phyloP scores from a whole-genome alignment of 2,888 invertebrate genomes.

The Apamea sordens region DNA sequence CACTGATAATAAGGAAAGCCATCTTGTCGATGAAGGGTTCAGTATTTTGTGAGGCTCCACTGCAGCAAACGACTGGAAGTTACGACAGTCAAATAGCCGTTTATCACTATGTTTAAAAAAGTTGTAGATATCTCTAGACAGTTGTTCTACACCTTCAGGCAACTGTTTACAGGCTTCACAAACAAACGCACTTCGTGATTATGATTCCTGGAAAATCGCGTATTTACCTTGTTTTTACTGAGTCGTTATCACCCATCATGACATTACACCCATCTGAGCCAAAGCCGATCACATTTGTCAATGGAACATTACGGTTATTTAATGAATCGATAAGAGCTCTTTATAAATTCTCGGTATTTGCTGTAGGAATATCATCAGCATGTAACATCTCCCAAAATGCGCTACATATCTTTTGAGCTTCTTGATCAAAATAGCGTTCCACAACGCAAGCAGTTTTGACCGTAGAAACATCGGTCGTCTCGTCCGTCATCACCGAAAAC shows the following conservation, averaged over 20 bases:
- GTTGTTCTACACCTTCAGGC: conserved; percentile 68
- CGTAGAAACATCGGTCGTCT: neutral
- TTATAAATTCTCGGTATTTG: no score
- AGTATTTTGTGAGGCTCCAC: neutral
- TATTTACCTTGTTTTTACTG: conserved; percentile 3
- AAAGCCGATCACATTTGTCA: no score
- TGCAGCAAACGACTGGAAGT: neutral
- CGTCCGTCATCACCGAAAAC: conserved; percentile 16
- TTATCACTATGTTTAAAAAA: conserved; percentile 64
- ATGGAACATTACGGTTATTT: no score
- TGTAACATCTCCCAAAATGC: no score
- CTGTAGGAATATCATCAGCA: no score
- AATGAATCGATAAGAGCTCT: no score
- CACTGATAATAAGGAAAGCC: conserved; percentile 1
- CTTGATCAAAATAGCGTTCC: no score
- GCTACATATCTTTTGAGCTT: no score
- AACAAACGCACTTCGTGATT: conserved; percentile 72
- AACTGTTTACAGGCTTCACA: conserved; percentile 68
- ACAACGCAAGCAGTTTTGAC: no score
- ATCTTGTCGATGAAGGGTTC: neutral
- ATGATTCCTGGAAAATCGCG: conserved; percentile 66
- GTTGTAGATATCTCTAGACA: conserved; percentile 69
- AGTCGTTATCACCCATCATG: conserved; percentile 4
- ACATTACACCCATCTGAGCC: neutral
- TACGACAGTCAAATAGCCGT: conserved; percentile 34